Evolutionary conservation across 2,888 invertebrate genomes (phyloP), one percentile per base, ranked within the genome.

Genomic region (Phanerotoma sp.): DNA sequence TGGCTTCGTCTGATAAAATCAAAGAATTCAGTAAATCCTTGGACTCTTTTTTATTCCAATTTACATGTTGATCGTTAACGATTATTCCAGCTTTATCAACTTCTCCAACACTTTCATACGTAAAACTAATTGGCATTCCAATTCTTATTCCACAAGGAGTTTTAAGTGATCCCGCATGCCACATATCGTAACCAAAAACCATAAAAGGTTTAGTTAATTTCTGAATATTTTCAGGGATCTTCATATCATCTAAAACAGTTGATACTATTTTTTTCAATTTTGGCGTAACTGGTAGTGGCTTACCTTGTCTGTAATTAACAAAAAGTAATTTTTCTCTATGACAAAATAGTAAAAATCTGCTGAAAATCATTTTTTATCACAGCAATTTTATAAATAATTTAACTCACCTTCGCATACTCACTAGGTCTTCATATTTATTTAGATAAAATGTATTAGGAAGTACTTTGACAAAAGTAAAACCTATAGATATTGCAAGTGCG

Each of bases 81-180:
- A 79, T 79, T 59, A 91, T 82, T 46, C 81, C 78, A 45, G 79
- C 73, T 55, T 79, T 82, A 60, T 87, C 81, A 35, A 90, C 75
- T 52, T 85, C 82, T 1, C 77, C 74, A 13, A 75, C 58, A 15
- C 79, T 78, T 47, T 79, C 79, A 69, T 87, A 91, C 0, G 77
- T 75, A 72, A 87, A 93, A 72, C 86, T 87, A 0, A 80, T 78
- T 13, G 93, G 93, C 40, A 93, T 79, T 4, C 93, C 93, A 60
- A 93, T 71, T 33, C 83, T 77, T 15, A 81, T 84, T 11, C 92
- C 92, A 77, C 74, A 84, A 48, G 64, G 75, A 25, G 78, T 77
- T 37, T 66, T 68, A 1, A 74, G 61, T 1, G 79, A 77, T 71
- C 92, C 93, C 37, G 86, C 85, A 77, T 85, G 83, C 69, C 86